These are phyloP conservation scores for Acestrorhynchus altus DNA, from an alignment of 2,797 vertebrate species.

Conservation along the genomic window DNA sequence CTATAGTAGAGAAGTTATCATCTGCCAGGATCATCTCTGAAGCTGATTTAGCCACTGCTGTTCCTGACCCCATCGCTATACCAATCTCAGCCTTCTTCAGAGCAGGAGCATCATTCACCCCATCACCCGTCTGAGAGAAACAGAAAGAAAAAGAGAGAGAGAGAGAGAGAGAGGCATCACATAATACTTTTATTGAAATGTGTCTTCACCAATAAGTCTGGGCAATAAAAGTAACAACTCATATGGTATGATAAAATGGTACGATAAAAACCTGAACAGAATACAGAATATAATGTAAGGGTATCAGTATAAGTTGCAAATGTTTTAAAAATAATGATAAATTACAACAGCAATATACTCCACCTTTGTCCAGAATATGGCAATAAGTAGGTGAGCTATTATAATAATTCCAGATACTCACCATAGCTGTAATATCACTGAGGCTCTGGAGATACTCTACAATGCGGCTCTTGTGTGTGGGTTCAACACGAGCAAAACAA, in stretches of 20 bases:
- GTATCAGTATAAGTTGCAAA: no score
- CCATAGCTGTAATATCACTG: conserved; percentile 83
- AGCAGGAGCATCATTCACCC: conserved; percentile 81
- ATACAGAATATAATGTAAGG: no score
- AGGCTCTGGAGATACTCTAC: conserved; percentile 84
- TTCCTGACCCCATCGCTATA: conserved; percentile 83
- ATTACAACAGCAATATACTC: no score
- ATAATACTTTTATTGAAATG: background rate
- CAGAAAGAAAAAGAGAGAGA: background rate
- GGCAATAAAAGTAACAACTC: no score
- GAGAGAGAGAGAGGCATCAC: background rate
- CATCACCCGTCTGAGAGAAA: conserved; percentile 78
- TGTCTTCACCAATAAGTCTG: no score
- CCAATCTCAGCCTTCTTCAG: conserved; percentile 83
- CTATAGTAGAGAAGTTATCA: conserved; percentile 84
- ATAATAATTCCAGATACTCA: conserved; percentile 49
- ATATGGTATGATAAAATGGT: no score
- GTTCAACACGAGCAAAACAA: conserved; percentile 83
- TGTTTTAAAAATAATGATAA: no score
- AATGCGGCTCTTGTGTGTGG: conserved; percentile 83
- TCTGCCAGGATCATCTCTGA: conserved; percentile 85
- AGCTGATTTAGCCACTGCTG: conserved; percentile 81
- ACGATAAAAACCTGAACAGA: no score
- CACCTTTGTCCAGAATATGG: background rate
- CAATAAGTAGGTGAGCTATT: background rate